Evolutionary conservation across 2,113 vertebrate genomes (phyloP).

Genomic region (Onychorhynchus coronatus): DNA sequence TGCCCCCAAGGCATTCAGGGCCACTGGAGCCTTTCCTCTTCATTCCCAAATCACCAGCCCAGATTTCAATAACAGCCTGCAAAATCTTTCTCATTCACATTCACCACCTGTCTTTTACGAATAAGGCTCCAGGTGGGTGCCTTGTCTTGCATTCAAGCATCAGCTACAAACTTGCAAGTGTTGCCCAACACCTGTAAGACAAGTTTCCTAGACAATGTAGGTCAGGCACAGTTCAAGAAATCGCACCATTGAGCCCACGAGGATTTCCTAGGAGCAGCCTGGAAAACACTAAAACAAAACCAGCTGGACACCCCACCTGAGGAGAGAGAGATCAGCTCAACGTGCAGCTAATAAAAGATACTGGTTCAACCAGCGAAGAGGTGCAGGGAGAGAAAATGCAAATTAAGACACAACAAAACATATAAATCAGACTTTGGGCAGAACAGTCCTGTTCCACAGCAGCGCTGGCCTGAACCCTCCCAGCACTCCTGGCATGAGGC

Average conservation of each 20-base stretch:
- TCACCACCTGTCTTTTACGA: neutral
- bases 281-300: neutral
- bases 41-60: neutral
- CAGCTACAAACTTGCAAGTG: neutral
- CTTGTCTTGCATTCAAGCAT: neutral
- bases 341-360: neutral
- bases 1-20: neutral
- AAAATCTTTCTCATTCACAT: neutral
- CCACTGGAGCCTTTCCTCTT: neutral
- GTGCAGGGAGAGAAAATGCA: neutral
- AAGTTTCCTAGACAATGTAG: neutral
- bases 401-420: neutral
- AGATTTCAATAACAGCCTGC: rapidly evolving
- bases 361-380: neutral
- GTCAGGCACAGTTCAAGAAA: constrained; percentile 19
- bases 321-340: neutral
- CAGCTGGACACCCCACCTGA: neutral
- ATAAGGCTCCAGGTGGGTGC: neutral
- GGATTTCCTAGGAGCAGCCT: neutral
- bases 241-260: neutral
- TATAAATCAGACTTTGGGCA: neutral
- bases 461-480: neutral
- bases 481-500: neutral
- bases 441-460: neutral
- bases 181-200: neutral